These are phyloP conservation scores for Heliconius erato DNA, from an alignment of 2,888 invertebrate genomes.

Conservation along the genomic window DNA sequence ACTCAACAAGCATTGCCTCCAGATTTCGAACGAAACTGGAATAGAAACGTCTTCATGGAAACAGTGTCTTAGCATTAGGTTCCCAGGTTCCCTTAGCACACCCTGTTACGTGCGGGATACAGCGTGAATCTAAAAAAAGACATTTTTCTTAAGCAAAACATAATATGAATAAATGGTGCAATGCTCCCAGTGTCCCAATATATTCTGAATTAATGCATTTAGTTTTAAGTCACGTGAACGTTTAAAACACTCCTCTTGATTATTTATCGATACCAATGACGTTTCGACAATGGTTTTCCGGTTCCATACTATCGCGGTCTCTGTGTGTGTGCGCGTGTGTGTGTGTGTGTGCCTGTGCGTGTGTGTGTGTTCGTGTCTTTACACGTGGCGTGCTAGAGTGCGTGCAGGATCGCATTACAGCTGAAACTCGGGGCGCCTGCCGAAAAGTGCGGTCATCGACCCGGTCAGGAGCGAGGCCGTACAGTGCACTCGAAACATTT, in stretches of 20 bases:
- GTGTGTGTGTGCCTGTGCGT: constrained; percentile 43
- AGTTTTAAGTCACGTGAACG: constrained; percentile 51
- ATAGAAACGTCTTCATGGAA: no score
- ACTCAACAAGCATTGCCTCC: rapidly evolving
- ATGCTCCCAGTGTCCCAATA: constrained; percentile 38
- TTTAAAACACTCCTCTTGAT: constrained; percentile 51
- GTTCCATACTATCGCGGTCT: constrained; percentile 53
- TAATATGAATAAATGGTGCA: constrained; percentile 32
- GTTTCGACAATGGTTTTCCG: constrained; percentile 67
- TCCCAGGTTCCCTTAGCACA: no score
- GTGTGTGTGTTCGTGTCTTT: constrained; percentile 44
- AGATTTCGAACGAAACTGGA: no score
- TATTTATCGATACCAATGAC: constrained; percentile 60
- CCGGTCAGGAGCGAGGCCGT: constrained; percentile 80
- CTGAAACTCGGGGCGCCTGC: constrained; percentile 84
- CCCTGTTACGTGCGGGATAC: no score
- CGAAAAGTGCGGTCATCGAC: constrained; percentile 84
- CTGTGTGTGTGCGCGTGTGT: constrained; percentile 47
- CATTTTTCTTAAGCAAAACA: background rate
- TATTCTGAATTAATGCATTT: constrained; percentile 47
- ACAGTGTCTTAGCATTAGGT: no score
- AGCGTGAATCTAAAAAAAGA: no score
- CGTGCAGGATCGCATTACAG: constrained; percentile 83
- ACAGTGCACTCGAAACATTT: constrained; percentile 60
- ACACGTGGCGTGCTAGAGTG: constrained; percentile 61